These are phyloP conservation scores for Sinodicranocentrus sp. DNA, from an alignment of 2,888 invertebrate genomes.

Conservation along the genomic window DNA sequence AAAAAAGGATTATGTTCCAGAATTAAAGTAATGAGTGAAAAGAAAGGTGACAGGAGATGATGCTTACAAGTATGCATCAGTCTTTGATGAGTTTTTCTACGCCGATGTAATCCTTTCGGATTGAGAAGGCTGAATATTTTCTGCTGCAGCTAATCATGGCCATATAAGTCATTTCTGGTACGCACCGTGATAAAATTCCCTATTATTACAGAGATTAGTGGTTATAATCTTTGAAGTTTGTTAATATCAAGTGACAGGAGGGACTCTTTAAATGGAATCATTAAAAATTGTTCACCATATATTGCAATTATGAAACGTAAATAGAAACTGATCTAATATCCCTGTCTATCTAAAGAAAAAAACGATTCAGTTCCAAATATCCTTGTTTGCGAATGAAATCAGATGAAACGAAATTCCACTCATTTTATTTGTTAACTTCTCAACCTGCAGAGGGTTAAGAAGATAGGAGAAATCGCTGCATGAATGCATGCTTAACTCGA, in stretches of 20 bases:
- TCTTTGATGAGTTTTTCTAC: not conserved
- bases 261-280: constrained; percentile 11
- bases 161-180: no score
- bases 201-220: no score
- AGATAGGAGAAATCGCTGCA: no score
- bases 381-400: no score
- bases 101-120: not conserved
- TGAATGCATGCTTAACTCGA: no score
- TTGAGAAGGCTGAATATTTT: not conserved
- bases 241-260: not conserved
- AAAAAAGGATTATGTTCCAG: constrained; percentile 41
- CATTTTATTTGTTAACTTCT: no score
- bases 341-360: no score
- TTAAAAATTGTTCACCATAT: not conserved
- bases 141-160: no score
- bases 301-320: not conserved
- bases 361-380: no score
- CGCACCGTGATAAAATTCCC: not conserved
- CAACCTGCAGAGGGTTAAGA: no score
- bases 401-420: no score
- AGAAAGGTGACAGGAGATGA: not conserved
- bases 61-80: not conserved
- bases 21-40: constrained; percentile 2
- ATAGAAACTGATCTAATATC: not conserved
- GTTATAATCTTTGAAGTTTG: no score